Evolutionary conservation across 2,888 invertebrate species (phyloP), one percentile per base, ranked within the genome.

Genomic region (Sphaeridia pumilis): DNA sequence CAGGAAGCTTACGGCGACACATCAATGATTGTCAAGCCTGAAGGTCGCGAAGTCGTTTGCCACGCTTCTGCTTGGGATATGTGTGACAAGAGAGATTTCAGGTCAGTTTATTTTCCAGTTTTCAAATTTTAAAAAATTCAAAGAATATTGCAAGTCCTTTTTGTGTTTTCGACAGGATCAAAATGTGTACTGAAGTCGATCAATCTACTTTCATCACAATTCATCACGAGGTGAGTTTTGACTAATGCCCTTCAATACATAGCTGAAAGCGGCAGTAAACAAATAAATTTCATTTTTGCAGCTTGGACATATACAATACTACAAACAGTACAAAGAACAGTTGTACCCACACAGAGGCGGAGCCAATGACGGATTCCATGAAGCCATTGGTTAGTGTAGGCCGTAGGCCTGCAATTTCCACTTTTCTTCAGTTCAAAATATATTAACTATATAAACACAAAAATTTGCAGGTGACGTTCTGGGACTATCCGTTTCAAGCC

Each of bases 381-480:
- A 73, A 17, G 49, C 45, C 28, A 51, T 50, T 10, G 45, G n/a
- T n/a, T n/a, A n/a, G n/a, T n/a, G n/a, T n/a, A n/a, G n/a, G n/a
- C n/a, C n/a, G n/a, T n/a, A 35, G 21, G n/a, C 44, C 36, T 38
- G 46, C 45, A 31, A 47, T 21, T 24, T 5, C 44, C 21, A 12
- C 25, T n/a, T 22, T 12, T 5, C 7, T 12, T 5, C 4, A 7
- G 14, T 25, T 10, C 25, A 4, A 5, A 5, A 22, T n/a, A 4
- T n/a, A 10, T 14, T 24, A 7, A 31, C 45, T 35, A 45, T 88
- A 0, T 83, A n/a, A n/a, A n/a, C n/a, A n/a, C n/a, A n/a, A n/a
- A n/a, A n/a, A n/a, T n/a, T n/a, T n/a, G n/a, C n/a, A n/a, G n/a
- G 88, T 0, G 87, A 87, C 67, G 82, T 85, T 0, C 78, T 88